A percentile compares a stretch with the other conserved stretches of the same genome.
Evolutionary conservation across 2,113 vertebrate genomes (phyloP).

Genomic region (Protobothrops mucrosquamatus): DNA sequence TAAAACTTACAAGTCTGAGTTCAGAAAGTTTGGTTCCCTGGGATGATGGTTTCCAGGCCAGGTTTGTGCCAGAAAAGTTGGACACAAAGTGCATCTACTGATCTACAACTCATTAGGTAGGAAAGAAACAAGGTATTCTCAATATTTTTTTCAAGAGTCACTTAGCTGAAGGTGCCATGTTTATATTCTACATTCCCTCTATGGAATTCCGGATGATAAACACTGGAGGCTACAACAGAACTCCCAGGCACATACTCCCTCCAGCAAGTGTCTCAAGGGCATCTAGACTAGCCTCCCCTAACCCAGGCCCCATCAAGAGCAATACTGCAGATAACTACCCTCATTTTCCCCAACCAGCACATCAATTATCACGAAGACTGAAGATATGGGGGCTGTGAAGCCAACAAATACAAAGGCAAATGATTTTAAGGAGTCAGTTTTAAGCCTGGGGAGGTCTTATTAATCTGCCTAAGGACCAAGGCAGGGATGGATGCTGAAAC

Average conservation of each 20-base stretch:
- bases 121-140: background rate
- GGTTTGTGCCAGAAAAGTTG: background rate
- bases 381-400: background rate
- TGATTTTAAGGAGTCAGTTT: background rate
- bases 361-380: background rate
- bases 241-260: background rate
- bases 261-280: background rate
- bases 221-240: background rate
- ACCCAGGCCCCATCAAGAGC: background rate
- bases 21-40: background rate
- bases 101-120: background rate
- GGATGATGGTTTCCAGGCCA: background rate
- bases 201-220: background rate
- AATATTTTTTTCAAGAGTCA: background rate
- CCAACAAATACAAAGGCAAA: background rate
- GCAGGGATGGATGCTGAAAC: background rate
- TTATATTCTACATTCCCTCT: background rate
- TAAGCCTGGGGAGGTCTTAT: background rate
- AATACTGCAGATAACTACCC: background rate
- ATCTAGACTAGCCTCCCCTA: background rate
- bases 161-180: background rate
- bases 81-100: background rate
- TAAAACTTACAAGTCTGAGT: background rate
- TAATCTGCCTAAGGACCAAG: background rate
- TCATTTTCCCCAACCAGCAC: background rate